phyloP scores from a whole-genome alignment of 2,888 invertebrate genomes.

The Apotomis turbidana region DNA sequence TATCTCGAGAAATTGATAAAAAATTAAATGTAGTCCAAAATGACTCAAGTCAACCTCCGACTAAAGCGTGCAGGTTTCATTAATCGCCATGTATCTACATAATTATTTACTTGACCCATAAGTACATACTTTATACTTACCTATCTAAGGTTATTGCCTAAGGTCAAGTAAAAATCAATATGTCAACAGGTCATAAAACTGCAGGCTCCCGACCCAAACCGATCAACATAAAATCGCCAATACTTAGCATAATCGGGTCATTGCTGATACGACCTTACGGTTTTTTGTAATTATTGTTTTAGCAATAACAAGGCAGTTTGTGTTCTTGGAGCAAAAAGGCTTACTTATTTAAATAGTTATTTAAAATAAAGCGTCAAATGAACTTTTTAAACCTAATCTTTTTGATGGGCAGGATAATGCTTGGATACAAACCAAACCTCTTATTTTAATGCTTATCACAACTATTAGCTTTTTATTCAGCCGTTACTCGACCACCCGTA shows the following conservation, averaged over 20 bases:
- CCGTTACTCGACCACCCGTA: constrained; percentile 10
- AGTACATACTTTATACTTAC: too few relatives aligned
- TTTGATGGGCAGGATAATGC: constrained; percentile 1
- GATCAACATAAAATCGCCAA: background rate
- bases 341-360: background rate
- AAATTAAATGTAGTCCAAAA: too few relatives aligned
- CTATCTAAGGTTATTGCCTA: too few relatives aligned
- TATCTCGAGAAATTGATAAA: too few relatives aligned
- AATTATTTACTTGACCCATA: too few relatives aligned
- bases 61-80: too few relatives aligned
- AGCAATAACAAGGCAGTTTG: too few relatives aligned
- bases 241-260: constrained; percentile 9
- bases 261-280: constrained; percentile 20
- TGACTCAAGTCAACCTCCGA: too few relatives aligned
- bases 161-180: background rate
- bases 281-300: background rate
- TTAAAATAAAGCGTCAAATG: background rate
- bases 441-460: constrained; percentile 7
- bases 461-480: constrained; percentile 1
- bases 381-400: background rate
- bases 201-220: background rate
- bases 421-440: background rate
- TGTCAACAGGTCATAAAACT: constrained; percentile 9
- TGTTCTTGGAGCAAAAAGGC: background rate
- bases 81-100: too few relatives aligned